Conservation (phyloP, 2,797 vertebrate species). For the Bufotes viridis region DNA sequence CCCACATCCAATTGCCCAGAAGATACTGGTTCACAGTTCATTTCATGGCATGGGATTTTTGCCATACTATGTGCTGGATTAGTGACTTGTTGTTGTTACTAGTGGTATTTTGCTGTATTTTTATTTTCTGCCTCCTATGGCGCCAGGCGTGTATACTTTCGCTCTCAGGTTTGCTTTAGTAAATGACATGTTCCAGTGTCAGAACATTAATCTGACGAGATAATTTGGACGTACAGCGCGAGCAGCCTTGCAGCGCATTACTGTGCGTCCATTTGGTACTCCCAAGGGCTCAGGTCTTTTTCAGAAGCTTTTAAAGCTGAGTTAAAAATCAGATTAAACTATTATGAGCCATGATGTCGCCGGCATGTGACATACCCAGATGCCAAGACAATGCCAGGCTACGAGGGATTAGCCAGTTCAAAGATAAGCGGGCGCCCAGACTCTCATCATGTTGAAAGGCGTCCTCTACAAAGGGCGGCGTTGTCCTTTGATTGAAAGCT, state of each 20-base stretch:
- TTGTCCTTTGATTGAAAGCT: slow-evolving; percentile 22
- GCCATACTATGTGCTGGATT: no score
- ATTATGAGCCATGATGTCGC: slow-evolving; percentile 41
- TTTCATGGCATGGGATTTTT: no score
- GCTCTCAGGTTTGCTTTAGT: neutral
- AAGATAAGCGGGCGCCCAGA: neutral
- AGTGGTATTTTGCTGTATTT: neutral
- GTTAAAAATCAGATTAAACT: slow-evolving; percentile 49
- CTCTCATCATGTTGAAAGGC: slow-evolving; percentile 5
- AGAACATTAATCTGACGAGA: slow-evolving; percentile 23
- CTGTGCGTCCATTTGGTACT: slow-evolving; percentile 22
- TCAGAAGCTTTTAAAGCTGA: slow-evolving; percentile 46
- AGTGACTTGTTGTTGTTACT: no score
- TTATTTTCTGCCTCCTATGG: neutral
- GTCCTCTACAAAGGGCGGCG: neutral
- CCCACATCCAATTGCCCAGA: no score
- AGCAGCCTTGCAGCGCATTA: slow-evolving; percentile 32
- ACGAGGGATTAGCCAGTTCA: neutral
- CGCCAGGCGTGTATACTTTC: neutral
- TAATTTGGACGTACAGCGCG: slow-evolving; percentile 12
- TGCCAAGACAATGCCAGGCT: slow-evolving; percentile 35
- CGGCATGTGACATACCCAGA: slow-evolving; percentile 1
- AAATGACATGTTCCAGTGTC: slow-evolving; percentile 19
- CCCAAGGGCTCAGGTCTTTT: slow-evolving; percentile 17
- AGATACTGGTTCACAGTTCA: no score